Conservation (phyloP, 2,888 invertebrate genomes). For the Lycophotia porphyrea region DNA sequence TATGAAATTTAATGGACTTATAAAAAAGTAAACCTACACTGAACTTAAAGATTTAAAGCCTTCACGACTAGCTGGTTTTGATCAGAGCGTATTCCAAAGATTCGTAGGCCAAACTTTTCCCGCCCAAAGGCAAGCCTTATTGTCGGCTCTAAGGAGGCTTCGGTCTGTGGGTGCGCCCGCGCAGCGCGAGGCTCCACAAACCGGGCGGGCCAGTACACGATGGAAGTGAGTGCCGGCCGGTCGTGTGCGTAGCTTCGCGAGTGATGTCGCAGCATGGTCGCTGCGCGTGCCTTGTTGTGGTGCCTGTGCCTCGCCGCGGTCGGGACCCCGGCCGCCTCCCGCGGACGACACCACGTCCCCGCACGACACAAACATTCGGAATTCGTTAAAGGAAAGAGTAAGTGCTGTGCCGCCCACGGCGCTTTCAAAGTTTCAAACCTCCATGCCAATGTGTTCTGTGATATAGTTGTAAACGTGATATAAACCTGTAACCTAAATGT, state of each 20-base stretch:
- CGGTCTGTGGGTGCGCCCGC: conserved; percentile 82
- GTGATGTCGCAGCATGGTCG: conserved; percentile 89
- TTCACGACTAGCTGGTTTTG: background rate
- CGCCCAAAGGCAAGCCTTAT: conserved; percentile 71
- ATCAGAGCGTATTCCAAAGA: background rate
- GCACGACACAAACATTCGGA: conserved; percentile 90
- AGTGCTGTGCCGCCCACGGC: conserved; percentile 85
- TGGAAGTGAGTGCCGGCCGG: conserved; percentile 84
- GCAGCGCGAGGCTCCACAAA: conserved; percentile 79
- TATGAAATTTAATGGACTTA: background rate
- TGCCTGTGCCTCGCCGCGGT: conserved; percentile 82
- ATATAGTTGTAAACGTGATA: conserved; percentile 58
- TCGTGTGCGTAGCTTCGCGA: conserved; percentile 82
- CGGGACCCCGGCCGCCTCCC: conserved; percentile 75
- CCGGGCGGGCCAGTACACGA: conserved; percentile 86
- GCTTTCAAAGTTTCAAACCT: conserved; percentile 64
- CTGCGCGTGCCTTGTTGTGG: conserved; percentile 85
- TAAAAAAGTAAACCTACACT: conserved; percentile 1
- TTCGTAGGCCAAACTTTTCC: conserved; percentile 65
- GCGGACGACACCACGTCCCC: conserved; percentile 78
- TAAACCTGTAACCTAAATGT: conserved; percentile 58
- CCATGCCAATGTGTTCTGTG: conserved; percentile 62
- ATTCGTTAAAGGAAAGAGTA: conserved; percentile 95
- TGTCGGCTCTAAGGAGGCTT: conserved; percentile 66
- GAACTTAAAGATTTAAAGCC: background rate